These are phyloP conservation scores for Peromyscus maniculatus DNA, from an alignment of 2,113 vertebrate species.

Conservation along the genomic window DNA sequence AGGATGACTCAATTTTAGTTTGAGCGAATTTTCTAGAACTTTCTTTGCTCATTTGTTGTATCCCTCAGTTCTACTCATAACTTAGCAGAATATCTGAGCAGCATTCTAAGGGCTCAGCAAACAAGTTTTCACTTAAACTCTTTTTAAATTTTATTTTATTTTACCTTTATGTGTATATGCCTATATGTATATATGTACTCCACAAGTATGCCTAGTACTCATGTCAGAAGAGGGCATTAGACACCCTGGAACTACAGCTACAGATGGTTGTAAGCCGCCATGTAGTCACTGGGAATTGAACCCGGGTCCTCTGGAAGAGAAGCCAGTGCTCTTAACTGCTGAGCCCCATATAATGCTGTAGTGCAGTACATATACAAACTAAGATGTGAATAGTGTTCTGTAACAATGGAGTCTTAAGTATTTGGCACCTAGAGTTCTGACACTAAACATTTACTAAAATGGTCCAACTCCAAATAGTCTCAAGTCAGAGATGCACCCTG, in stretches of 20 bases:
- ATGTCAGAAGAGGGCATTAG: background rate
- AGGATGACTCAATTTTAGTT: background rate
- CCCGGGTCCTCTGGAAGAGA: background rate
- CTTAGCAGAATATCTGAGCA: background rate
- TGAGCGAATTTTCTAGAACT: slow-evolving; percentile 2
- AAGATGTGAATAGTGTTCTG: background rate
- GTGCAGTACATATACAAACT: background rate
- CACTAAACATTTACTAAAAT: background rate
- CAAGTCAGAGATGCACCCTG: slow-evolving; percentile 20
- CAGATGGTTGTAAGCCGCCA: background rate
- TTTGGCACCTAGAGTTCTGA: background rate
- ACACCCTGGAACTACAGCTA: background rate
- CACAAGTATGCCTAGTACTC: background rate
- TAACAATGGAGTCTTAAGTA: slow-evolving; percentile 13
- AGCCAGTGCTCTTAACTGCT: background rate
- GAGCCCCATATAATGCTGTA: background rate
- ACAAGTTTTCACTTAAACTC: slow-evolving; percentile 14
- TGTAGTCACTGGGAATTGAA: background rate
- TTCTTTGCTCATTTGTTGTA: background rate
- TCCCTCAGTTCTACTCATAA: background rate
- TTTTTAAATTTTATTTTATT: background rate
- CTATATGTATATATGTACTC: background rate
- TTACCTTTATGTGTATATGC: background rate
- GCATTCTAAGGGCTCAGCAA: slow-evolving; percentile 7
- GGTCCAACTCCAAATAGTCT: background rate